These are phyloP conservation scores for Nemopilema nomurai DNA, from an alignment of 30 jellyfish, hydroid and myxozoan species.

Conservation along the genomic window DNA sequence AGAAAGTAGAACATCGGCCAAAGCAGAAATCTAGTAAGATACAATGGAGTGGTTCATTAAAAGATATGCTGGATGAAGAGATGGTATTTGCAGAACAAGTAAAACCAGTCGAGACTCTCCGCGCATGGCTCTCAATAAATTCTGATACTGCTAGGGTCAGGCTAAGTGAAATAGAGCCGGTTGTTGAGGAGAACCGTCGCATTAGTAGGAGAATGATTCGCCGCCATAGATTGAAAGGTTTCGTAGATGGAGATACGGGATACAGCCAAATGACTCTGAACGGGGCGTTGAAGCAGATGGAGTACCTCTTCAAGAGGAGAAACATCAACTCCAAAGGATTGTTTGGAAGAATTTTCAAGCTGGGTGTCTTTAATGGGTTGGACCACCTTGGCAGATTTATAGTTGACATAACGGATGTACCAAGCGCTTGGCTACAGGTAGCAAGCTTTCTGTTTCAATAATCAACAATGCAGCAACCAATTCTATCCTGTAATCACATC, in stretches of 20 bases:
- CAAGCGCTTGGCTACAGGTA: slow-evolving; percentile 73
- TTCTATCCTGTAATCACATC: too few species aligned
- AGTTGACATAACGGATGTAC: slow-evolving; percentile 65
- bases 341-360: slow-evolving; percentile 29
- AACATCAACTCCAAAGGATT: slow-evolving; percentile 48
- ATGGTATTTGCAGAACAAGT: slow-evolving; percentile 10
- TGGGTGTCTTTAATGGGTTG: slow-evolving; percentile 62
- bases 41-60: slow-evolving; percentile 49
- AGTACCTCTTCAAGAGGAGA: slow-evolving; percentile 53
- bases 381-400: slow-evolving; percentile 77
- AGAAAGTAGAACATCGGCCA: background rate
- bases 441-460: background rate
- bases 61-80: slow-evolving; percentile 54
- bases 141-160: slow-evolving; percentile 38
- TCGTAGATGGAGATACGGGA: slow-evolving; percentile 38
- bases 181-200: slow-evolving; percentile 49
- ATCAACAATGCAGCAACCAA: too few species aligned
- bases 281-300: slow-evolving; percentile 77
- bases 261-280: slow-evolving; percentile 57
- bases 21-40: slow-evolving; percentile 6
- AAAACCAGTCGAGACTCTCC: slow-evolving; percentile 33
- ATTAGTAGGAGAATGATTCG: slow-evolving; percentile 49
- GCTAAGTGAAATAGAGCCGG: slow-evolving; percentile 34
- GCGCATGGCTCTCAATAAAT: slow-evolving; percentile 53
- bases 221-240: slow-evolving; percentile 46